Conservation (phyloP, 2,888 invertebrate species). For the Acanthosepion pharaonis region DNA sequence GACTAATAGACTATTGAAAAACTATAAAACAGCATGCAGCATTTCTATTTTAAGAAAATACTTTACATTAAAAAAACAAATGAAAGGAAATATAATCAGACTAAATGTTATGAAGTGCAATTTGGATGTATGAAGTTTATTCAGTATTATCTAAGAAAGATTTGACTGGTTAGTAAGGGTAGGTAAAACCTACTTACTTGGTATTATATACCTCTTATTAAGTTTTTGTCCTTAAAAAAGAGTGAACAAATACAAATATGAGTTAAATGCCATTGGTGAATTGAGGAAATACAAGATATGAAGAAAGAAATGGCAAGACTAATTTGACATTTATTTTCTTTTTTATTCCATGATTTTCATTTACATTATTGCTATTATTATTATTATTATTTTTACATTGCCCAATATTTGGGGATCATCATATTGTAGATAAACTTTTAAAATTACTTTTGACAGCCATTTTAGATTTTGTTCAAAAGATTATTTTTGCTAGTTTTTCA, state of each 20-base stretch:
- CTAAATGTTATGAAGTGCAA: not conserved
- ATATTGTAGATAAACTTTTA: too few species aligned
- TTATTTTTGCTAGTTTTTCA: not conserved
- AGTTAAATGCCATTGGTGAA: not conserved
- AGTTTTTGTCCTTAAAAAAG: not conserved
- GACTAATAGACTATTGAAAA: too few species aligned
- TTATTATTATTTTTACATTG: not conserved
- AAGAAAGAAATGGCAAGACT: not conserved
- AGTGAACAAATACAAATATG: not conserved
- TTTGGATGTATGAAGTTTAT: not conserved
- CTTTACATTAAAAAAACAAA: too few species aligned
- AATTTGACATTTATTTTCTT: not conserved
- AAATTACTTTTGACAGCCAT: too few species aligned
- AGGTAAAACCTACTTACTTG: constrained; percentile 33
- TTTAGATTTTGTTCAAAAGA: too few species aligned
- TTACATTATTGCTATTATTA: not conserved
- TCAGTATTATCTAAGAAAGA: not conserved
- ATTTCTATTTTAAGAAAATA: too few species aligned
- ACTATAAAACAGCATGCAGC: too few species aligned
- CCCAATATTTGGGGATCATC: not conserved
- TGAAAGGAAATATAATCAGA: not conserved
- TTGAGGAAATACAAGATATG: not conserved
- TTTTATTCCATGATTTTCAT: too few species aligned
- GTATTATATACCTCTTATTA: constrained; percentile 20
- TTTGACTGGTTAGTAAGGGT: not conserved